A percentile compares a stretch with the other conserved stretches of the same genome.
These are phyloP conservation scores for Lineus longissimus DNA, from an alignment of 1,140 invertebrate genomes.

Conservation along the genomic window DNA sequence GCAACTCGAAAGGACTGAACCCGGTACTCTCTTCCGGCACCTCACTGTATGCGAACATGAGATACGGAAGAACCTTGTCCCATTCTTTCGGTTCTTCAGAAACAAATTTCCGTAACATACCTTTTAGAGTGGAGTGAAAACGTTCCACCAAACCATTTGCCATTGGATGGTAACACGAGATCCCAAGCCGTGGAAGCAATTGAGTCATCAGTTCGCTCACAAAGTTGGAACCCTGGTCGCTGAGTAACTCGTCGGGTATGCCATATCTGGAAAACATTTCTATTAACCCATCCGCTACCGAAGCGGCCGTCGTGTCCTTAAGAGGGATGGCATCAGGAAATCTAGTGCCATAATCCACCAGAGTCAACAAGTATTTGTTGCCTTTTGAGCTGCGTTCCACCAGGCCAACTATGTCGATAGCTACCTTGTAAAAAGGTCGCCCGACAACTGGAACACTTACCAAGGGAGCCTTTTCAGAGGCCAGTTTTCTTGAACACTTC, in stretches of 20 bases:
- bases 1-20: too few relatives aligned
- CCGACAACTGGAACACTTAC: conserved; percentile 16
- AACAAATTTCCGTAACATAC: too few relatives aligned
- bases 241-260: conserved; percentile 12
- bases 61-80: too few relatives aligned
- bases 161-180: background rate
- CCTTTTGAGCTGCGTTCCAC: conserved; percentile 19
- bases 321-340: conserved; percentile 23
- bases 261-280: conserved; percentile 18
- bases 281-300: conserved; percentile 13
- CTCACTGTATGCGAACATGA: too few relatives aligned
- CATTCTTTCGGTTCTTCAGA: too few relatives aligned
- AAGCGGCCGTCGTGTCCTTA: background rate
- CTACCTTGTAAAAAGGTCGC: conserved; percentile 18
- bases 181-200: conserved; percentile 1
- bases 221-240: conserved; percentile 23
- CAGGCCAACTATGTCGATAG: conserved; percentile 19
- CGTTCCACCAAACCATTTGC: background rate
- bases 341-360: conserved; percentile 20
- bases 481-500: conserved; percentile 15
- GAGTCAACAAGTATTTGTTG: conserved; percentile 21
- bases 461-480: conserved; percentile 14
- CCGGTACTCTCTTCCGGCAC: too few relatives aligned
- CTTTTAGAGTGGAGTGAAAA: conserved; percentile 1
- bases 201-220: conserved; percentile 18